phyloP scores from a whole-genome alignment of 1,140 invertebrate genomes.

The Drosophila kepulauana region DNA sequence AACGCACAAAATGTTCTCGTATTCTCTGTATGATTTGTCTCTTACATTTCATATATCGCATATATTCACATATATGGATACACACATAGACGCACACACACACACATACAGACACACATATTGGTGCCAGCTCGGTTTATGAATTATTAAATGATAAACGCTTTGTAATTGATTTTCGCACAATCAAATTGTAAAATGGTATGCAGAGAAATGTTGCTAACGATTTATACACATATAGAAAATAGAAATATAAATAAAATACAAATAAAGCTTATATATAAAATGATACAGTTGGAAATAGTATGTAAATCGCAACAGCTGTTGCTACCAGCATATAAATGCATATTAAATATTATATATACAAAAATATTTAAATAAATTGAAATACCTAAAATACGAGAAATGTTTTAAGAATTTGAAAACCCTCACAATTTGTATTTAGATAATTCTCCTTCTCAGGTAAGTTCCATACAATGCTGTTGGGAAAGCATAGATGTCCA shows the following conservation, averaged over 20 bases:
- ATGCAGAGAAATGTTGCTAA: slow-evolving; percentile 12
- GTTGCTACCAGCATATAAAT: slow-evolving; percentile 46
- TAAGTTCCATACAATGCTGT: no score
- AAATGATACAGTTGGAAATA: slow-evolving; percentile 55
- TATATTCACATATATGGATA: slow-evolving; percentile 9
- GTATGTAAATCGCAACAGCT: slow-evolving; percentile 63
- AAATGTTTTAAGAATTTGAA: neutral
- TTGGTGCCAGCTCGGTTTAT: slow-evolving; percentile 47
- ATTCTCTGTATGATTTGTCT: slow-evolving; percentile 56
- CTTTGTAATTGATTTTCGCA: slow-evolving; percentile 74
- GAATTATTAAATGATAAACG: slow-evolving; percentile 53
- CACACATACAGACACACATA: slow-evolving; percentile 16
- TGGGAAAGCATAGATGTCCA: no score
- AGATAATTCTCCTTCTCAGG: neutral
- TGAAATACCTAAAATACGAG: slow-evolving; percentile 37
- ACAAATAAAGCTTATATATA: slow-evolving; percentile 26
- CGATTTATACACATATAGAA: slow-evolving; percentile 26
- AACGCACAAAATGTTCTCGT: slow-evolving; percentile 39
- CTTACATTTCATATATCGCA: slow-evolving; percentile 25
- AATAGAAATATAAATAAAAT: slow-evolving; percentile 34
- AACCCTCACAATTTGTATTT: neutral
- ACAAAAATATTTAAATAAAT: slow-evolving; percentile 50
- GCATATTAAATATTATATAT: slow-evolving; percentile 60
- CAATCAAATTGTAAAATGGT: slow-evolving; percentile 58
- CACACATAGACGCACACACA: neutral